Evolutionary conservation across 2,888 invertebrate genomes (phyloP), one percentile per base, ranked within the genome.

Genomic region (Epistrophe eligans): DNA sequence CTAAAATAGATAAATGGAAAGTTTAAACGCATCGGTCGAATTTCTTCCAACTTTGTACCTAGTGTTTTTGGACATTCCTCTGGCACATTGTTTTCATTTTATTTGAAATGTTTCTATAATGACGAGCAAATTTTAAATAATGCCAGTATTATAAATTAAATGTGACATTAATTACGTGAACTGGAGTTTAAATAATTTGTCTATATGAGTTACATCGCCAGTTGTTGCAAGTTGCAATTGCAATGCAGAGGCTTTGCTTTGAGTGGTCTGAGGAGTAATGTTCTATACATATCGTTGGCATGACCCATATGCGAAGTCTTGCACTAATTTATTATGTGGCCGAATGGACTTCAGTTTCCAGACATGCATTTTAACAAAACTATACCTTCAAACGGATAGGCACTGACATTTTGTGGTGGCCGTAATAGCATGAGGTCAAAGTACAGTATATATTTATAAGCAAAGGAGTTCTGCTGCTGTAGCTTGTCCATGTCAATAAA

Each of bases 241-340:
- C 19, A 24, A n/a, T 43, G 43, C 43, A 43, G 43, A 19, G 38
- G 64, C 38, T 24, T 45, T 66, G 64, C 38, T 24, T 45, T 66
- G 57, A 73, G 40, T 73, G 55, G 55, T 32, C 55, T 32, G 32
- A 32, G 32, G 32, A 55, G 55, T 55, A 79, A 79, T 79, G 58
- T 66, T 50, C 66, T 48, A 32, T 67, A 24, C 3, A 24, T n/a
- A n/a, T n/a, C n/a, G 24, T 24, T 58, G 58, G 50, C 73, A 67
- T 74, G 67, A 80, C 73, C 79, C 67, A 80, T 80, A 66, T 80
- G 79, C 79, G 58, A 66, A 50, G 43, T 52, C n/a, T 13, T 60
- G 57, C 43, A 52, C 67, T 60, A 80, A 80, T 74, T 74, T 80
- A 74, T 74, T 50, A 74, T 80, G 73, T 66, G 79, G 58, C 67